phyloP scores from a whole-genome alignment of 2,113 vertebrate species.

The Percina caprodes region DNA sequence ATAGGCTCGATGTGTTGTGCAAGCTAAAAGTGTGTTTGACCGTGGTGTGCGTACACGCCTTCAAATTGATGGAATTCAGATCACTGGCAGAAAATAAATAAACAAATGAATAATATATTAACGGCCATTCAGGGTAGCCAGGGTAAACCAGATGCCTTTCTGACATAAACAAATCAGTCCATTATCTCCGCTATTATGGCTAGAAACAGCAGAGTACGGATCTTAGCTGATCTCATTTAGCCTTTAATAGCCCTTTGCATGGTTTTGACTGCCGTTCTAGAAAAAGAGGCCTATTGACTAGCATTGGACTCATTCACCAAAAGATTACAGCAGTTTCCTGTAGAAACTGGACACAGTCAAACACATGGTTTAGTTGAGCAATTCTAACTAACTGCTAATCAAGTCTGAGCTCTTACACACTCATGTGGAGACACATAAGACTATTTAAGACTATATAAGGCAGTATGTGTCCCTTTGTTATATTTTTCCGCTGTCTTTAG shows the following conservation, averaged over 20 bases:
- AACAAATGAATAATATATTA: constrained; percentile 32
- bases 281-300: constrained; percentile 30
- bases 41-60: background rate
- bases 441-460: background rate
- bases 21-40: constrained; percentile 21
- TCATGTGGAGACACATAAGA: background rate
- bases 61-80: constrained; percentile 48
- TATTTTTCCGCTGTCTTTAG: background rate
- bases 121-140: constrained; percentile 42
- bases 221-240: constrained; percentile 46
- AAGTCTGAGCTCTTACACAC: background rate
- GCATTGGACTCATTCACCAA: constrained; percentile 1
- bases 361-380: constrained; percentile 17
- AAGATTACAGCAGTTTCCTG: constrained; percentile 19
- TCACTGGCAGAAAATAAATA: constrained; percentile 38
- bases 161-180: constrained; percentile 70
- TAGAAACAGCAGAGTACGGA: constrained; percentile 57
- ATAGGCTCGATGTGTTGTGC: constrained; percentile 24
- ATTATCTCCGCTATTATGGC: constrained; percentile 69
- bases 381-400: constrained; percentile 23
- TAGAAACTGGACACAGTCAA: constrained; percentile 17
- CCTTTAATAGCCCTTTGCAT: constrained; percentile 35
- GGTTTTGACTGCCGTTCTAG: constrained; percentile 24
- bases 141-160: constrained; percentile 70
- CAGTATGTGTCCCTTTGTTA: background rate